Percentiles rank a stretch among this genome's conserved stretches.
These are phyloP conservation scores for Ceriagrion tenellum DNA, from an alignment of 2,888 invertebrate genomes.

Conservation along the genomic window DNA sequence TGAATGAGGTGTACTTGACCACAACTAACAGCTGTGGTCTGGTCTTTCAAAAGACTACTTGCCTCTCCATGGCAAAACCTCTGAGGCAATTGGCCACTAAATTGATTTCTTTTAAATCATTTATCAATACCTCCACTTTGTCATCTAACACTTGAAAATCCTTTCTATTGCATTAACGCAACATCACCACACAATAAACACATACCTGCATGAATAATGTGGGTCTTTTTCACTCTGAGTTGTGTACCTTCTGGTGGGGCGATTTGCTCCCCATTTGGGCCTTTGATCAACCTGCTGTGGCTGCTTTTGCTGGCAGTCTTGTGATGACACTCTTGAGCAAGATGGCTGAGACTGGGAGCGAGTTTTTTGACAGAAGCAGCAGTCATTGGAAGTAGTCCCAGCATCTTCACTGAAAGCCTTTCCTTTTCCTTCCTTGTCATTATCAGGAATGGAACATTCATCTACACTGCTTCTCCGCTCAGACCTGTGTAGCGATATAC, in stretches of 20 bases:
- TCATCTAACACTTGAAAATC: too few species aligned
- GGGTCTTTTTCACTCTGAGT: slow-evolving; percentile 95
- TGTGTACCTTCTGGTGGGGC: slow-evolving; percentile 89
- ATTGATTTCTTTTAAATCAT: too few species aligned
- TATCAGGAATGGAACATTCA: slow-evolving; percentile 2
- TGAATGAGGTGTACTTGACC: too few species aligned
- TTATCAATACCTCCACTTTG: too few species aligned
- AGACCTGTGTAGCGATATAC: background rate
- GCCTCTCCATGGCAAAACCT: too few species aligned
- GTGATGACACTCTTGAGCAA: background rate
- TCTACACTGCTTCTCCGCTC: slow-evolving; percentile 7
- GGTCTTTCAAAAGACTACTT: too few species aligned
- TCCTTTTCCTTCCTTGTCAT: slow-evolving; percentile 39
- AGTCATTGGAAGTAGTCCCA: background rate
- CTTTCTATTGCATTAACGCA: background rate
- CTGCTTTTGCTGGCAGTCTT: slow-evolving; percentile 60
- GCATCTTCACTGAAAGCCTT: background rate
- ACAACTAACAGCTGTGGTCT: too few species aligned
- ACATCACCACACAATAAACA: background rate
- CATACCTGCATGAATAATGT: slow-evolving; percentile 80
- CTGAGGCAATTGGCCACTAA: too few species aligned
- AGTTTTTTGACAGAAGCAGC: slow-evolving; percentile 42
- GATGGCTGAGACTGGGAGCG: slow-evolving; percentile 37
- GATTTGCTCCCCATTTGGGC: slow-evolving; percentile 78
- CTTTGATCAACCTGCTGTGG: slow-evolving; percentile 73